Percentiles rank a stretch among this genome's conserved stretches.
Conservation (phyloP, 2,888 invertebrate genomes). For the Hoplodrina ambigua region DNA sequence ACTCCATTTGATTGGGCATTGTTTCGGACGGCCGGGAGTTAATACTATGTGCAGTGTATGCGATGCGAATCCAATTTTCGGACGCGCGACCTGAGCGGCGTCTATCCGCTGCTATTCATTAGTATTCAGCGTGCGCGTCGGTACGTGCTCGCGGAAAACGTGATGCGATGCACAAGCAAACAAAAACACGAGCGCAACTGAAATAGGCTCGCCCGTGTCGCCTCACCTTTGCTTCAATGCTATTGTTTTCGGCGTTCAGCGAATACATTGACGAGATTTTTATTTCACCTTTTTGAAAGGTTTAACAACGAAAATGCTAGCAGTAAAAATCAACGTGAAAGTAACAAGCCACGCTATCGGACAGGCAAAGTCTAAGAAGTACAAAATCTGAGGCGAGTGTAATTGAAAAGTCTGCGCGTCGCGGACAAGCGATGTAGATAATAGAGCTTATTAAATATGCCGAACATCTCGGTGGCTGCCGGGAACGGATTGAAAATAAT, state of each 20-base stretch:
- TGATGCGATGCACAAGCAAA: slow-evolving; percentile 81
- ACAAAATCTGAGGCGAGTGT: slow-evolving; percentile 71
- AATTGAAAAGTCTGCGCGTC: slow-evolving; percentile 82
- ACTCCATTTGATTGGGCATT: slow-evolving; percentile 85
- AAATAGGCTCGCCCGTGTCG: slow-evolving; percentile 73
- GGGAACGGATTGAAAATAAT: slow-evolving; percentile 84
- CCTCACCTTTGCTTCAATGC: slow-evolving; percentile 65
- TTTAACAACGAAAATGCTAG: slow-evolving; percentile 6
- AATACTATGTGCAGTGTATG: slow-evolving; percentile 78
- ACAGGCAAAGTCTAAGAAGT: slow-evolving; percentile 61
- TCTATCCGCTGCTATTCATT: slow-evolving; percentile 75
- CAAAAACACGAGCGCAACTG: slow-evolving; percentile 78
- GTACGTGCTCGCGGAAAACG: slow-evolving; percentile 80
- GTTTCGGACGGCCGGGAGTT: slow-evolving; percentile 76
- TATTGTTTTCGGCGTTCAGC: slow-evolving; percentile 66
- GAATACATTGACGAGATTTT: slow-evolving; percentile 41
- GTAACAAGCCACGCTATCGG: slow-evolving; percentile 24
- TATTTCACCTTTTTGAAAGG: slow-evolving; percentile 23
- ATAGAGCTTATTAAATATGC: slow-evolving; percentile 85
- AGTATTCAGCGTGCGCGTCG: slow-evolving; percentile 76
- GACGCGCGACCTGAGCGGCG: slow-evolving; percentile 74
- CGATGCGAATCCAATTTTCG: slow-evolving; percentile 84
- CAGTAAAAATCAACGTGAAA: slow-evolving; percentile 13
- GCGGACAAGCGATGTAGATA: slow-evolving; percentile 78
- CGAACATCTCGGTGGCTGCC: slow-evolving; percentile 76